Evolutionary conservation across 2,888 invertebrate genomes (phyloP), one percentile per base, ranked within the genome.

Genomic region (Platycheirus rosarum): DNA sequence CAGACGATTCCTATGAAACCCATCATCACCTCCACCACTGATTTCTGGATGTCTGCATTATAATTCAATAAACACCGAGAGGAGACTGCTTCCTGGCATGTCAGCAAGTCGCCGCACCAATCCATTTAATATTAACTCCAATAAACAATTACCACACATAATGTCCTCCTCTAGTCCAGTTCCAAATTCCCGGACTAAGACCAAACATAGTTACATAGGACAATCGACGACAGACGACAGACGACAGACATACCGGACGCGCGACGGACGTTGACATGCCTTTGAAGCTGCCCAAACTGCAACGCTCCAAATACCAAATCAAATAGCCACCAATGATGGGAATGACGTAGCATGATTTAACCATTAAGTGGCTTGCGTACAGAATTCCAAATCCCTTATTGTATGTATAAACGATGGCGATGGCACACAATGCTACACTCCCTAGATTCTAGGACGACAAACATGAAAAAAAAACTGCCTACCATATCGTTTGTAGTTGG

Each of bases 121-220:
- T 75, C 46, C 77, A 82, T 77, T 77, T 55, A 82, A 77, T 82
- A 76, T 77, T 73, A 73, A 82, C 76, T 82, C 62, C 77, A 77
- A 73, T 77, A 82, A 82, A 76, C 82, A 82, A 82, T 82, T 77
- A 82, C 82, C 73, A 60, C 60, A 57, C 63, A 82, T 82, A 57
- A 77, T 70, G 70, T 75, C 70, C 75, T 62, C 70, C 75, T 62
- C 60, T 29, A 18, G 23, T 44, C 26, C 18, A 14, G 14, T 18
- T 44, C 26, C 18, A 14, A 11, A 70, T 62, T 60, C 65, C 53
- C 37, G 57, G 42, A 69, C 37, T 44, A 69, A 37, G 42, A 69
- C 37, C 42, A 69, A 37, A 40, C 14, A 40, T 5, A 23, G 20
- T 0, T n/a, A n/a, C n/a, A n/a, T n/a, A 32, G 9, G 35, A 26